Conservation (phyloP, 2,797 vertebrate species). For the Trichosurus vulpecula region DNA sequence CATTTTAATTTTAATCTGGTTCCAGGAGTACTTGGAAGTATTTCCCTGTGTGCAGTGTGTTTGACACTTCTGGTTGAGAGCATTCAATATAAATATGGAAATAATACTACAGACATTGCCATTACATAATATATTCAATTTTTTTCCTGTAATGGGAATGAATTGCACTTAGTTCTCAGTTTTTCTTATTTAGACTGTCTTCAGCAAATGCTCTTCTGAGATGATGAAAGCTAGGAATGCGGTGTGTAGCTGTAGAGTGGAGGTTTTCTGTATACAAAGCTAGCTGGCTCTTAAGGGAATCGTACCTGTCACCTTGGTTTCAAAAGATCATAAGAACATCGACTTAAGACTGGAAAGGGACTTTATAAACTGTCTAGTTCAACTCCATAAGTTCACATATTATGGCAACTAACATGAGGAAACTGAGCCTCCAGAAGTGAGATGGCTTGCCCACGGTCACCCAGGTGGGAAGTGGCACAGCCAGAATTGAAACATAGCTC, state of each 20-base stretch:
- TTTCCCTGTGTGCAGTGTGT: neutral
- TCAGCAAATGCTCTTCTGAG: constrained; percentile 19
- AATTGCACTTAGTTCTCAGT: neutral
- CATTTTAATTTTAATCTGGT: neutral
- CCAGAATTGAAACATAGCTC: neutral
- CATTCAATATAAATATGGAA: neutral
- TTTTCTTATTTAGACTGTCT: neutral
- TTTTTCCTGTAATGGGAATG: neutral
- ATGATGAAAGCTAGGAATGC: neutral
- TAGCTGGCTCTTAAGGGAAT: neutral
- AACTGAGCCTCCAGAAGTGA: neutral
- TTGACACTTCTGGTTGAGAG: neutral
- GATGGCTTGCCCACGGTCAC: neutral
- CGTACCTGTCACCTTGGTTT: neutral
- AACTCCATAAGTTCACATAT: neutral
- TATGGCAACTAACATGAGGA: neutral
- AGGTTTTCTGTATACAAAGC: neutral
- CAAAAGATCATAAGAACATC: neutral
- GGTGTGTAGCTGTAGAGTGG: neutral
- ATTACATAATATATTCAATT: neutral
- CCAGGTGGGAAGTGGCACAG: neutral
- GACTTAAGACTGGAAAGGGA: neutral
- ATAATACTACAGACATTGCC: neutral
- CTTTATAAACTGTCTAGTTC: neutral
- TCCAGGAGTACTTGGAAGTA: neutral